These are phyloP conservation scores for Tridacna gigas DNA, from an alignment of 2,888 invertebrate genomes.

Conservation along the genomic window DNA sequence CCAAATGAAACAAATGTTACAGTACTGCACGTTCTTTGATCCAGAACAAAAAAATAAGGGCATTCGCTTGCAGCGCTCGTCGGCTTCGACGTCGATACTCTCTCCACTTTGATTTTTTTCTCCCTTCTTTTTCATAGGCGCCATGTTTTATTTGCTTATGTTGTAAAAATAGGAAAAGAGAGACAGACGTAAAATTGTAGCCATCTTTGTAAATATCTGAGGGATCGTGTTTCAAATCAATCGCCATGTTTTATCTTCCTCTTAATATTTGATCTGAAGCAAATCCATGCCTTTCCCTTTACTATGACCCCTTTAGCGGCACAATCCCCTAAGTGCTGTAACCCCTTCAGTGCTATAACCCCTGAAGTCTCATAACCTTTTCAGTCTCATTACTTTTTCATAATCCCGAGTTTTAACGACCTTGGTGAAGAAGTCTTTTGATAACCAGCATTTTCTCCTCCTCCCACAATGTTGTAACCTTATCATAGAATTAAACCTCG, in stretches of 20 bases:
- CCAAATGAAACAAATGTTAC: slow-evolving; percentile 8
- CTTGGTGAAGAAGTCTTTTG: no score
- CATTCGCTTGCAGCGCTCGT: slow-evolving; percentile 8
- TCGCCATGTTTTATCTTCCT: slow-evolving; percentile 5
- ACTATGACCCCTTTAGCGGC: background rate
- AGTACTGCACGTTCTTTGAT: slow-evolving; percentile 7
- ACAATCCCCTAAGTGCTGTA: no score
- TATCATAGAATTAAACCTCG: no score
- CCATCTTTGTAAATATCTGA: slow-evolving; percentile 4
- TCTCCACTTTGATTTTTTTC: background rate
- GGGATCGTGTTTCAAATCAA: background rate
- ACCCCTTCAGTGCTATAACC: no score
- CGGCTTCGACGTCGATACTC: background rate
- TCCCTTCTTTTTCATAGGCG: background rate
- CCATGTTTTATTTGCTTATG: background rate
- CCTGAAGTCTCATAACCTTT: no score
- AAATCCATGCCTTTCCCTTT: background rate
- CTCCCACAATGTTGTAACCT: no score
- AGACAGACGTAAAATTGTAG: background rate
- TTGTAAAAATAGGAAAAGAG: background rate
- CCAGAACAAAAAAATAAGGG: background rate
- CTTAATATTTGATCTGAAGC: background rate
- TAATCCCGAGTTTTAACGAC: no score
- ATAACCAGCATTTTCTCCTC: no score
- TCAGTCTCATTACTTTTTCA: no score